Evolutionary conservation across 2,888 invertebrate genomes (phyloP).

Genomic region (Ferdinandea cuprea): DNA sequence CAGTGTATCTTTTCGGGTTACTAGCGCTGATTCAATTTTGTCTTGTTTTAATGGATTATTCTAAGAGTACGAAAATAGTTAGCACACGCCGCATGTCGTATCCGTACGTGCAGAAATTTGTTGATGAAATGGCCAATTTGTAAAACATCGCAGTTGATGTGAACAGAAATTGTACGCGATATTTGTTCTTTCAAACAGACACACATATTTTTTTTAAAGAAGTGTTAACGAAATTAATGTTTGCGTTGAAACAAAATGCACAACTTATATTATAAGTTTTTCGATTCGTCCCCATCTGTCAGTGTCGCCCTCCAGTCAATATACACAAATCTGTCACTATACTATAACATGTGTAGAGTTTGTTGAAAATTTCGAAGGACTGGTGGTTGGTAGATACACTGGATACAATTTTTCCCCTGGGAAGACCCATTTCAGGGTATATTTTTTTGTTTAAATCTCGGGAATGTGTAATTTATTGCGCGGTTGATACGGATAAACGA

Average conservation of each 20-base stretch:
- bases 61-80: too few species aligned
- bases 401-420: slow-evolving; percentile 41
- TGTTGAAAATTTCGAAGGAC: neutral
- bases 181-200: slow-evolving; percentile 10
- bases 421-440: slow-evolving; percentile 16
- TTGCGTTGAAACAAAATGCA: slow-evolving; percentile 43
- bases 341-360: slow-evolving; percentile 12
- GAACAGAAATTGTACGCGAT: slow-evolving; percentile 34
- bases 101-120: too few species aligned
- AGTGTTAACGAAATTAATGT: slow-evolving; percentile 67
- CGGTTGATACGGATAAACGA: slow-evolving; percentile 47
- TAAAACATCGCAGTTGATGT: slow-evolving; percentile 55
- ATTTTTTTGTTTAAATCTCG: slow-evolving; percentile 4
- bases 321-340: slow-evolving; percentile 63
- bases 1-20: too few species aligned
- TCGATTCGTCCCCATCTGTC: slow-evolving; percentile 53
- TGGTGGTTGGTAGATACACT: neutral
- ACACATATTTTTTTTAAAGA: slow-evolving; percentile 62
- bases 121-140: slow-evolving; percentile 58
- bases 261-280: neutral
- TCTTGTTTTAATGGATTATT: too few species aligned
- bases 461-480: slow-evolving; percentile 51
- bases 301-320: slow-evolving; percentile 54
- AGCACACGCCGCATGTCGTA: too few species aligned
- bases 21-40: too few species aligned